Base-by-base conservation (phyloP, 2,888 invertebrate genomes). In the Drosophila borealis region DNA sequence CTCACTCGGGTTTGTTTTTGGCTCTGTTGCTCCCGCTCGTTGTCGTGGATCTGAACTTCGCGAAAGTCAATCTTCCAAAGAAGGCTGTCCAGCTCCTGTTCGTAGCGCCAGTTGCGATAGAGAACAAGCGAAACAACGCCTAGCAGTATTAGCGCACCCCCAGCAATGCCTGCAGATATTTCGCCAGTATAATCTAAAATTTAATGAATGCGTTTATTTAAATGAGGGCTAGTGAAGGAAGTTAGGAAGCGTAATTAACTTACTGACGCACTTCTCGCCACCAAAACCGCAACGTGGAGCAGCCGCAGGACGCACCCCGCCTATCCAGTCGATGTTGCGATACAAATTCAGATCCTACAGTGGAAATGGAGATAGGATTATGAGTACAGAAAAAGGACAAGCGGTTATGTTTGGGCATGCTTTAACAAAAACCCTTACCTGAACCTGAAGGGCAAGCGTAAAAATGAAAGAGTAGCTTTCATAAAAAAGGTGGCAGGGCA, bases 61-160 rank as follows among this genome's bases (percentile, higher is more conserved):
- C 96, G 95, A 93, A 96, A 98, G 93, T 98, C 98, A 64, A 98
- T 96, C 93, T 98, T 98, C 98, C 98, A 98, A 41, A 98, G 94
- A 41, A 98, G 93, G 60, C 97, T 97, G 91, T 98, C 98, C 75
- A 98, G 93, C 89, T 98, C 98, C 89, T 98, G 98, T 90, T 98
- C 98, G 92, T 98, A 98, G 41, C 95, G 95, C 98, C 98, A 98
- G 92, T 98, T 98, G 66, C 98, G 95, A 93, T 96, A 97, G 11
- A 97, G 93, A 0, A 97, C 95, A 61, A 97, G 93, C 0, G 95
- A 94, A n/a, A 96, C 95, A 3, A 97, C 93, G 0, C 95, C 93
- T 39, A 97, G 91, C 5, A 97, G 93, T 0, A 97, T 93, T 13
- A 96, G 91, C 4, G 96, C 94, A 2, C 96, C 96, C 0, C 97